phyloP scores from a whole-genome alignment of 2,888 invertebrate species.

The Cataglyphis cursor region DNA sequence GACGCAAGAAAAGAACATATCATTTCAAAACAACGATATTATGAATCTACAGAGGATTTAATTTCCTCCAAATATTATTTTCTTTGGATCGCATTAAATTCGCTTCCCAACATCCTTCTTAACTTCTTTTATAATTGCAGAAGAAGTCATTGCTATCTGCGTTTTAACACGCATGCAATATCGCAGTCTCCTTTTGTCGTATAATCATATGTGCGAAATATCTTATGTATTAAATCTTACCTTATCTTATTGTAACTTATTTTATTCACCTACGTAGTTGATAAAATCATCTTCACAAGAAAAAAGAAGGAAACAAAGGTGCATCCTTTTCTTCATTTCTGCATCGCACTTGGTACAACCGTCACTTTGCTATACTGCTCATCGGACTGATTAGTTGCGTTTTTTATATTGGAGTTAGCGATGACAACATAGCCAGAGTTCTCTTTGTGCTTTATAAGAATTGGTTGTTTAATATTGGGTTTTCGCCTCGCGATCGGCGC shows the following conservation, averaged over 20 bases:
- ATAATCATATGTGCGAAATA: neutral
- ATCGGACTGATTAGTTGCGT: conserved; percentile 70
- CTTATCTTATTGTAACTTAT: neutral
- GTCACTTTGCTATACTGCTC: conserved; percentile 84
- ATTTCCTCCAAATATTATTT: neutral
- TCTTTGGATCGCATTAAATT: neutral
- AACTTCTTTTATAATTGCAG: too few relatives aligned
- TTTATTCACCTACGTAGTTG: conserved; percentile 24
- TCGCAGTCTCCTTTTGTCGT: neutral
- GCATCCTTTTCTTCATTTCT: conserved; percentile 65
- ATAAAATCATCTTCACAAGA: neutral
- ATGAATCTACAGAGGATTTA: neutral
- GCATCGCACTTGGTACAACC: conserved; percentile 80
- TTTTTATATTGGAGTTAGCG: conserved; percentile 69
- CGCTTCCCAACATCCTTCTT: neutral
- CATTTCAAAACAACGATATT: neutral
- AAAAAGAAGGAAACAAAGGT: conserved; percentile 14
- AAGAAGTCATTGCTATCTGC: too few relatives aligned
- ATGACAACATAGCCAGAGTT: conserved; percentile 81
- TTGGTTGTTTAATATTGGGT: conserved; percentile 56
- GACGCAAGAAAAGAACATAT: neutral
- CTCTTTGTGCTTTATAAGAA: conserved; percentile 56
- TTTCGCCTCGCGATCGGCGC: conserved; percentile 44
- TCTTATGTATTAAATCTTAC: conserved; percentile 1
- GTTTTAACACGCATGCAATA: conserved; percentile 1